These are phyloP conservation scores for Dicrostonyx torquatus DNA, from an alignment of 2,797 vertebrate genomes.

Conservation along the genomic window DNA sequence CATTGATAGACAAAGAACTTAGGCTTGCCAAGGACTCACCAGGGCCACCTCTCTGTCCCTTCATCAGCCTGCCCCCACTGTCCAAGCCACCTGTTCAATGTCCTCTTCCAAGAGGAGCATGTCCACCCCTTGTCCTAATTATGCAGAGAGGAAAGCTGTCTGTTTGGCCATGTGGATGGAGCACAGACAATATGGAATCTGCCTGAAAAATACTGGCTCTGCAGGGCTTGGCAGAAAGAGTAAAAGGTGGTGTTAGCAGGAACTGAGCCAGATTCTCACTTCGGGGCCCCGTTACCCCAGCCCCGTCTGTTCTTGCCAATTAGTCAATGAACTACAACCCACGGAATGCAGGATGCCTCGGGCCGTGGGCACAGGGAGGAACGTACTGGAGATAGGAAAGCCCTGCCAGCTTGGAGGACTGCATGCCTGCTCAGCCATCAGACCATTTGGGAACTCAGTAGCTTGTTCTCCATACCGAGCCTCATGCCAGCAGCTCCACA, in stretches of 20 bases:
- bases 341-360: fast-evolving
- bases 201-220: neutral
- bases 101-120: conserved; percentile 63
- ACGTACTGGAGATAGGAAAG: neutral
- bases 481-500: fast-evolving
- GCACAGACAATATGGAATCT: conserved; percentile 33
- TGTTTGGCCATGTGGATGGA: conserved; percentile 38
- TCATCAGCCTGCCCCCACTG: conserved; percentile 49
- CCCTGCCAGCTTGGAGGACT: neutral
- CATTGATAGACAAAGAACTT: fast-evolving
- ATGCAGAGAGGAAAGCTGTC: conserved; percentile 42
- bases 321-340: neutral
- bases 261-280: neutral
- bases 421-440: neutral
- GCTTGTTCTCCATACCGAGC: fast-evolving
- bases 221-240: neutral
- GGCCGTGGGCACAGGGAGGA: neutral
- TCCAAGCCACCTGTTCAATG: conserved; percentile 68
- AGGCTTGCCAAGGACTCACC: neutral
- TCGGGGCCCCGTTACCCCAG: neutral
- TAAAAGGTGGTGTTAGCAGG: neutral
- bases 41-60: neutral
- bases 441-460: neutral
- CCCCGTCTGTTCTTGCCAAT: conserved; percentile 22
- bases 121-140: conserved; percentile 52